These are phyloP conservation scores for Lamellibrachia columna DNA, from an alignment of 2,888 invertebrate genomes.

Conservation along the genomic window DNA sequence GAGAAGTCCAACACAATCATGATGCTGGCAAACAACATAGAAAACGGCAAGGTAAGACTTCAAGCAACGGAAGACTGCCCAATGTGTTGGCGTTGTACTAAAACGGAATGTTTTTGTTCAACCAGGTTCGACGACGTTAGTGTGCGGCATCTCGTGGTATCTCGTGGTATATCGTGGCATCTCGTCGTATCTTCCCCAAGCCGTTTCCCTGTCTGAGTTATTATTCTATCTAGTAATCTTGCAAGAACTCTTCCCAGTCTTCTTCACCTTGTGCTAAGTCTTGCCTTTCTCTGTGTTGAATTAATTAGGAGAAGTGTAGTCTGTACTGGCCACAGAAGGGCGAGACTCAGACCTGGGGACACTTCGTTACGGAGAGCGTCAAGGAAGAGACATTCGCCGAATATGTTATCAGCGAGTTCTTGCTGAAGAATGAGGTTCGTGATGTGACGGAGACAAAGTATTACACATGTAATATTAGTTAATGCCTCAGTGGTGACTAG, in stretches of 20 bases:
- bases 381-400: conserved; percentile 1
- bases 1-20: not conserved
- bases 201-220: too few relatives aligned
- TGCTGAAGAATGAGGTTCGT: not conserved
- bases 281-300: not conserved
- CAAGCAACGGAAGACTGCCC: too few relatives aligned
- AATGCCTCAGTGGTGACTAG: too few relatives aligned
- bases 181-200: too few relatives aligned
- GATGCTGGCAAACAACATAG: not conserved
- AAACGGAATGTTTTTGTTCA: too few relatives aligned
- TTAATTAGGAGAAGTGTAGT: not conserved
- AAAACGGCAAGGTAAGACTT: not conserved
- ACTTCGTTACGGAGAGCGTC: not conserved
- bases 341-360: not conserved
- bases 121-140: too few relatives aligned
- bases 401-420: not conserved
- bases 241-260: too few relatives aligned
- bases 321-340: not conserved
- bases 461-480: not conserved
- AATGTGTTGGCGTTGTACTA: too few relatives aligned
- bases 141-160: too few relatives aligned
- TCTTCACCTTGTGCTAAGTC: too few relatives aligned
- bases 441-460: not conserved
- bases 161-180: too few relatives aligned
- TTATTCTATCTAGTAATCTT: too few relatives aligned